These are phyloP conservation scores for Sericinus montela DNA, from an alignment of 2,888 invertebrate genomes.

Conservation along the genomic window DNA sequence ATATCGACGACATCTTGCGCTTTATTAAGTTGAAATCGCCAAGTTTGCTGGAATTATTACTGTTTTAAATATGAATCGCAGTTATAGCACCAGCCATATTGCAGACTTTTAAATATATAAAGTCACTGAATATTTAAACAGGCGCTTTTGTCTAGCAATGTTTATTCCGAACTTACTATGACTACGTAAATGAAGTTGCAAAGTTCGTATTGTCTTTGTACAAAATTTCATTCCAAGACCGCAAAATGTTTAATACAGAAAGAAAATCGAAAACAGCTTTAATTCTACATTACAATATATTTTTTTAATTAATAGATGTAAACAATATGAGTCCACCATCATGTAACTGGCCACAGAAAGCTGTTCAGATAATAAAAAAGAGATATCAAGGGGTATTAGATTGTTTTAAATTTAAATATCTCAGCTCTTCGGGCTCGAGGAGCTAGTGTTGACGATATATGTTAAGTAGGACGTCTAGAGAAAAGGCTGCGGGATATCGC, in stretches of 20 bases:
- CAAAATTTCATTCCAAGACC: conserved; percentile 16
- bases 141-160: conserved; percentile 14
- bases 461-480: conserved; percentile 44
- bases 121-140: conserved; percentile 17
- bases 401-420: conserved; percentile 49
- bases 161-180: conserved; percentile 20
- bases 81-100: background rate
- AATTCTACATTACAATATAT: background rate
- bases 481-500: conserved; percentile 46
- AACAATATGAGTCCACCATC: conserved; percentile 6
- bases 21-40: conserved; percentile 50
- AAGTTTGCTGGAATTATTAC: conserved; percentile 34
- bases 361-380: conserved; percentile 22
- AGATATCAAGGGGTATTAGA: conserved; percentile 25
- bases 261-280: too few relatives aligned
- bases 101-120: conserved; percentile 16
- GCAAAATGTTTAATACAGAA: conserved; percentile 12
- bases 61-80: conserved; percentile 25
- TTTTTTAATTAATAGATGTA: too few relatives aligned
- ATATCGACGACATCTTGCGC: conserved; percentile 60
- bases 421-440: conserved; percentile 33
- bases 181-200: conserved; percentile 15
- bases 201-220: conserved; percentile 21
- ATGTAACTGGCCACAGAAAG: conserved; percentile 9
- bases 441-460: conserved; percentile 30